These are phyloP conservation scores for Xenentodon cancila DNA, from an alignment of 2,797 vertebrate genomes.

Conservation along the genomic window DNA sequence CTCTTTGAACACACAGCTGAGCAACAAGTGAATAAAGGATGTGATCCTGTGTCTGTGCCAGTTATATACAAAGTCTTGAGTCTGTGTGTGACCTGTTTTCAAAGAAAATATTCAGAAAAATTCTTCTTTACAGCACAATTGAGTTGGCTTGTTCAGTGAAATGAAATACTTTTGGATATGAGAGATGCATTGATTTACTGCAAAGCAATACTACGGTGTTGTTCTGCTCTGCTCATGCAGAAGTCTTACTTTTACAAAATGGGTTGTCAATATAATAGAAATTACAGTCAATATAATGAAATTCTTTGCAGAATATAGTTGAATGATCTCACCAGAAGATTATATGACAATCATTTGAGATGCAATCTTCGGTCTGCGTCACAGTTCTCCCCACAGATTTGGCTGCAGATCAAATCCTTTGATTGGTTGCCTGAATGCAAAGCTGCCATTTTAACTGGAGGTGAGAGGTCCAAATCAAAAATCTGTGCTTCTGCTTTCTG, in stretches of 20 bases:
- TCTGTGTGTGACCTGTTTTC: constrained; percentile 4
- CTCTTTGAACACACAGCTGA: constrained; percentile 13
- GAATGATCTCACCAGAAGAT: not conserved
- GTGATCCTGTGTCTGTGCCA: constrained; percentile 9
- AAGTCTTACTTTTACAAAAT: not conserved
- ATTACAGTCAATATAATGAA: not conserved
- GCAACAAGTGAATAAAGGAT: constrained; percentile 46
- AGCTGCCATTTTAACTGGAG: not conserved
- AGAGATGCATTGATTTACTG: not conserved
- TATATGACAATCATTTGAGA: not conserved
- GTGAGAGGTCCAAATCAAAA: not conserved
- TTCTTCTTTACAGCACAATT: not conserved
- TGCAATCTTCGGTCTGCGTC: not conserved
- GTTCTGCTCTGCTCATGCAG: too few relatives aligned
- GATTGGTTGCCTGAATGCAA: not conserved
- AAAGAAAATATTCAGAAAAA: not conserved
- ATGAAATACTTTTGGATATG: not conserved
- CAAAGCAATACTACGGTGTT: not conserved
- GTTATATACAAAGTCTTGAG: not conserved
- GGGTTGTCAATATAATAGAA: too few relatives aligned
- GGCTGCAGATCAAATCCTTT: not conserved
- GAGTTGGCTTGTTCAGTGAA: not conserved
- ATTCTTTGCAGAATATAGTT: too few relatives aligned
- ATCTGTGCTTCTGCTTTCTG: not conserved
- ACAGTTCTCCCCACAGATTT: not conserved